Conservation (phyloP, 2,888 invertebrate genomes). For the Mythimna vitellina region DNA sequence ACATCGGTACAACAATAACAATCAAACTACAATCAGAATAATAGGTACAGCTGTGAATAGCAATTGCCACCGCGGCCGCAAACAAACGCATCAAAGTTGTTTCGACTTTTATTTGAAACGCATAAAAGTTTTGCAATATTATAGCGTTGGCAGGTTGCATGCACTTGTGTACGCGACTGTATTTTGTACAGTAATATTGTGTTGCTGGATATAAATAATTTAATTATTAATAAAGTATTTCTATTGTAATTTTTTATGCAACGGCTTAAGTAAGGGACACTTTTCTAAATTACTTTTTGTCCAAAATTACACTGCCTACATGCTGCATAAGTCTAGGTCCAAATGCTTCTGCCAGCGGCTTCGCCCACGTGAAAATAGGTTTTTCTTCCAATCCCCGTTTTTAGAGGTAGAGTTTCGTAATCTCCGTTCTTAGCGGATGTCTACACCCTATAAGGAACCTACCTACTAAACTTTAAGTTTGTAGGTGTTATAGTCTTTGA, state of each 20-base stretch:
- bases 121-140: constrained; percentile 70
- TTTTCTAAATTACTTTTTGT: background rate
- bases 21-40: constrained; percentile 19
- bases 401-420: too few relatives aligned
- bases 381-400: too few relatives aligned
- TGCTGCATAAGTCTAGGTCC: too few relatives aligned
- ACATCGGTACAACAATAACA: constrained; percentile 5
- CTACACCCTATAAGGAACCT: too few relatives aligned
- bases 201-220: constrained; percentile 14
- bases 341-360: too few relatives aligned
- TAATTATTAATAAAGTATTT: too few relatives aligned
- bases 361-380: too few relatives aligned
- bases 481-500: too few relatives aligned
- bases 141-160: constrained; percentile 36
- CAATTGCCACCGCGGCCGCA: constrained; percentile 42
- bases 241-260: too few relatives aligned
- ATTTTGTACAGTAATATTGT: constrained; percentile 13
- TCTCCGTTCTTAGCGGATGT: too few relatives aligned
- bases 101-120: constrained; percentile 67
- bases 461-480: too few relatives aligned
- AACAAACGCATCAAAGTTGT: constrained; percentile 69
- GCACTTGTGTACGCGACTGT: constrained; percentile 54
- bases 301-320: background rate
- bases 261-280: background rate
- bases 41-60: constrained; percentile 39